Evolutionary conservation across 2,797 vertebrate genomes (phyloP).

Genomic region (Micromesistius poutassou): DNA sequence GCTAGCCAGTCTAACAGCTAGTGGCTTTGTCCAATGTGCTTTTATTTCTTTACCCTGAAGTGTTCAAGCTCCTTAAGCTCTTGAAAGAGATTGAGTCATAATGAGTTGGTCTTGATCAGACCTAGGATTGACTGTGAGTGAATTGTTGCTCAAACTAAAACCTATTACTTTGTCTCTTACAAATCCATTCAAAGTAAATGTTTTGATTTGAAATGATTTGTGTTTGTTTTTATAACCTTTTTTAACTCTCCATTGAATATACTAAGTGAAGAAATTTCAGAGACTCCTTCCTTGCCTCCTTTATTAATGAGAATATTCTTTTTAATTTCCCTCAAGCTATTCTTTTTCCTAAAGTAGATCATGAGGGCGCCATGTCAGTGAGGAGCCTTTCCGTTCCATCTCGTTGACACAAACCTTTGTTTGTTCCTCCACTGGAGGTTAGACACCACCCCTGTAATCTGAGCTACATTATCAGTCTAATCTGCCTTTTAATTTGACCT

Average conservation of each 20-base stretch:
- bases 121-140: too few species aligned
- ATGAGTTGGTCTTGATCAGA: too few species aligned
- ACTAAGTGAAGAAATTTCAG: background rate
- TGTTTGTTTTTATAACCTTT: background rate
- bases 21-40: background rate
- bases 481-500: too few species aligned
- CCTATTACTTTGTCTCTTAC: background rate
- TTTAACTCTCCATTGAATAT: background rate
- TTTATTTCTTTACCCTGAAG: background rate
- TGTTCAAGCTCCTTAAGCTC: too few species aligned
- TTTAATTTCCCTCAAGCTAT: background rate
- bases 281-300: background rate
- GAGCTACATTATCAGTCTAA: too few species aligned
- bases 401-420: background rate
- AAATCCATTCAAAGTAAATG: background rate
- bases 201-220: too few species aligned
- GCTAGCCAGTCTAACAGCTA: too few species aligned
- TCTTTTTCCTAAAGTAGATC: background rate
- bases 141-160: too few species aligned
- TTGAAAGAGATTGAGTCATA: too few species aligned
- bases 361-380: background rate
- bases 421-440: background rate
- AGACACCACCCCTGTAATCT: too few species aligned
- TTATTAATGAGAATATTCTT: background rate
- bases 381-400: background rate